Evolutionary conservation across 2,797 vertebrate genomes (phyloP).

Genomic region (Tokudaia tokunoshimensis): DNA sequence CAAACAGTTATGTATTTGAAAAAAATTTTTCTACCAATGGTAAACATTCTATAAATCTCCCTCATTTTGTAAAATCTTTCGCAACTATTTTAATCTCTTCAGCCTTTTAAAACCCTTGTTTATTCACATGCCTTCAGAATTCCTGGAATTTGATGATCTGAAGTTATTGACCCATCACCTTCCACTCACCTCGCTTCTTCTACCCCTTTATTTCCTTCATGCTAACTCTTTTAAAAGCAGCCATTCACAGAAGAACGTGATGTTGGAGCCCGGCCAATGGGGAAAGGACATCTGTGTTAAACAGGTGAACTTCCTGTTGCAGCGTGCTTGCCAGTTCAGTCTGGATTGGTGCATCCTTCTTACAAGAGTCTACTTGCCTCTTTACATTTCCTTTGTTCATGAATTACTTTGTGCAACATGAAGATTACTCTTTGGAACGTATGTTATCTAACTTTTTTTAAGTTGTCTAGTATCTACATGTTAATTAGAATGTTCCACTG

Average conservation of each 20-base stretch:
- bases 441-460: not conserved
- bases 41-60: not conserved
- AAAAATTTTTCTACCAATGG: not conserved
- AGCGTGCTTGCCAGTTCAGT: too few species aligned
- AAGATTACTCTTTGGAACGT: not conserved
- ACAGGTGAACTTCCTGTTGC: not conserved
- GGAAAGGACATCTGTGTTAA: not conserved
- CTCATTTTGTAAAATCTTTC: not conserved
- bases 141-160: not conserved
- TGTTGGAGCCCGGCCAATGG: not conserved
- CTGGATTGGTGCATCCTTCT: not conserved
- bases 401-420: not conserved
- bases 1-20: not conserved
- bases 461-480: not conserved
- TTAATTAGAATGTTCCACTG: not conserved
- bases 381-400: not conserved
- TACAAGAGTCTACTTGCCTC: too few species aligned
- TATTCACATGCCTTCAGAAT: not conserved
- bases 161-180: too few species aligned
- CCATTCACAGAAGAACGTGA: not conserved
- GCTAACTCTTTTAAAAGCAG: not conserved
- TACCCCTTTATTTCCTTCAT: not conserved
- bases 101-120: not conserved
- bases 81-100: not conserved
- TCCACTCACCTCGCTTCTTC: too few species aligned